Evolutionary conservation across 2,113 vertebrate species (phyloP).

Genomic region (Zapus hudsonius): DNA sequence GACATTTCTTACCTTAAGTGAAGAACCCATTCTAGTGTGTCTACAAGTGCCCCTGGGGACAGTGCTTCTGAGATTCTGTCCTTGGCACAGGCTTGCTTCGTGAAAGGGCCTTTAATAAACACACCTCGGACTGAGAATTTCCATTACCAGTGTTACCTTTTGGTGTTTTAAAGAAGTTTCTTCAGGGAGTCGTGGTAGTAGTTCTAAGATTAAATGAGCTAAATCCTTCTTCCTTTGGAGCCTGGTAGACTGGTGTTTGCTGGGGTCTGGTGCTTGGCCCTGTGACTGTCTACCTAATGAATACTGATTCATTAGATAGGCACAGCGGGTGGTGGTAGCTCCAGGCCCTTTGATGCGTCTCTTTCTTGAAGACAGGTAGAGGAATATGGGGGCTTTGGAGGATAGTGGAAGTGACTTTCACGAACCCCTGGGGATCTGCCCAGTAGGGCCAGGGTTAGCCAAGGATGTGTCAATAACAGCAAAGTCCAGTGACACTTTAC

Average conservation of each 20-base stretch:
- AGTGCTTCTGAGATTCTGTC: neutral
- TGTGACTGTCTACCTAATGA: rapidly evolving
- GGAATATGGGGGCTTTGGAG: neutral
- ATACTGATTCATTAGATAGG: neutral
- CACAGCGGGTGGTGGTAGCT: neutral
- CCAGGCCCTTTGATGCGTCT: neutral
- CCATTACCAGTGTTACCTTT: neutral
- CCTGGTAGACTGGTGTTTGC: neutral
- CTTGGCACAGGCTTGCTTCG: neutral
- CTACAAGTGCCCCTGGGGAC: neutral
- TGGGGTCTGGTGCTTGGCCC: neutral
- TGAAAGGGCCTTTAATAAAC: slow-evolving; percentile 3
- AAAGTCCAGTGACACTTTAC: neutral
- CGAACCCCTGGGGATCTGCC: neutral
- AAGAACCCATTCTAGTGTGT: neutral
- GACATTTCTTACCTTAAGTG: slow-evolving; percentile 45
- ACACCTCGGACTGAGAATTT: neutral
- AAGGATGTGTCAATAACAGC: neutral
- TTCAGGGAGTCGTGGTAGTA: slow-evolving; percentile 1
- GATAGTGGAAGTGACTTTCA: neutral
- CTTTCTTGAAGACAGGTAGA: neutral
- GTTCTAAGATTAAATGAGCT: slow-evolving; percentile 23
- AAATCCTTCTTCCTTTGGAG: neutral
- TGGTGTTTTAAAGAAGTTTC: slow-evolving; percentile 26
- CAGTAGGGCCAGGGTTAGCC: neutral